Percentiles rank a stretch among this genome's conserved stretches.
These are phyloP conservation scores for Burhinus bistriatus DNA, from an alignment of 2,113 vertebrate species.

Conservation along the genomic window DNA sequence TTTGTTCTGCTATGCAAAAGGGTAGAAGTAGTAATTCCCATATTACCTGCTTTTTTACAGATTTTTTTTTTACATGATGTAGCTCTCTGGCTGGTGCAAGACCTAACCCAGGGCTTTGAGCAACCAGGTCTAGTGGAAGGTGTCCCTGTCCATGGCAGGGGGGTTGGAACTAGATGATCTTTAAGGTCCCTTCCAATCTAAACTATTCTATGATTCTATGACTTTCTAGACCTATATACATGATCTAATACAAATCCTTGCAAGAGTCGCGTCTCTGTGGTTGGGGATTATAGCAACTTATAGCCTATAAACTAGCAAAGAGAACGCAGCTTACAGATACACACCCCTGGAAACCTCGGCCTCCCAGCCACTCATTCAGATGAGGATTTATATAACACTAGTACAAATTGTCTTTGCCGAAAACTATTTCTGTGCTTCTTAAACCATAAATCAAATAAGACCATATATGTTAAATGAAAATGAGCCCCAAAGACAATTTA, in stretches of 20 bases:
- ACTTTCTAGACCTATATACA: neutral
- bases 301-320: neutral
- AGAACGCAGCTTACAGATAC: neutral
- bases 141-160: neutral
- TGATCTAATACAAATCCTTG: neutral
- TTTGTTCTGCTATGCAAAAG: neutral
- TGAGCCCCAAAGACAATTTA: neutral
- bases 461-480: neutral
- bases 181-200: neutral
- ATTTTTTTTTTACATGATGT: fast-evolving
- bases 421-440: neutral
- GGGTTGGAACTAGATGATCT: neutral
- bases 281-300: neutral
- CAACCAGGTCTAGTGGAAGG: neutral
- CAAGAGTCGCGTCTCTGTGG: neutral
- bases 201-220: neutral
- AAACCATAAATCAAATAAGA: neutral
- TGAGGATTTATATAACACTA: fast-evolving
- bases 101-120: neutral
- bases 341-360: neutral
- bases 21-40: neutral
- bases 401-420: neutral
- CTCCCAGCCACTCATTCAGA: neutral
- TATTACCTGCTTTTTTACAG: neutral
- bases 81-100: neutral